Evolutionary conservation across 2,113 vertebrate species (phyloP), one percentile per base, ranked within the genome.

Genomic region (Bolborhynchus lineola): DNA sequence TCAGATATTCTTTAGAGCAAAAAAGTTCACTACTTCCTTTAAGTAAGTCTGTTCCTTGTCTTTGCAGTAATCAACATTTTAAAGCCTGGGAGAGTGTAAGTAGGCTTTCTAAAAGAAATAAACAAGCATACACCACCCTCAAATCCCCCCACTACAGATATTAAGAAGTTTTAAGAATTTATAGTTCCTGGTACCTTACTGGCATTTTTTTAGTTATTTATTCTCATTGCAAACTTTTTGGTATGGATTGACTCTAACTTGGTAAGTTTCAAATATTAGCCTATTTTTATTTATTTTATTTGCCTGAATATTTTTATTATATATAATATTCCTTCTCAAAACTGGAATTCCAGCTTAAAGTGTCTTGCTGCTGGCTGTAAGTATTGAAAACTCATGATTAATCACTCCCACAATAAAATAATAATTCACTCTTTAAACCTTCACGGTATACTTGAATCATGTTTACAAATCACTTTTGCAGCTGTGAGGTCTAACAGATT

Each of bases 401-500:
- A 85, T 41, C 55, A 75, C 23, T 96, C 65, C 26, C 42, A 82
- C 91, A 94, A 78, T 87, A 93, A 96, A 96, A 87, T 71, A 86
- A 44, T 44, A 24, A 55, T 64, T 90, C 59, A 76, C 14, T 88
- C 41, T 90, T 62, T 88, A 90, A 86, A 83, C 28, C n/a, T 88
- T 72, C 80, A 83, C 67, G 35, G 18, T 80, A 65, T 47, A 69
- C 11, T 86, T 85, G 49, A 92, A 78, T 92, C 63, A 74, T 86
- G 14, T 93, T 93, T 93, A 68, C 49, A 80, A 35, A 86, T 92
- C 44, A 72, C 6, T 87, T 90, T 72, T 90, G 75, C 68, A 88
- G 35, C 35, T n/a, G 41, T 81, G n/a, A 81, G n/a, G 41, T 82
- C 63, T 93, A 85, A 77, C 5, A 63, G 65, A 86, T 46, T 76